Base-by-base conservation (phyloP, 1,140 invertebrate species). In the Cephus cinctus region DNA sequence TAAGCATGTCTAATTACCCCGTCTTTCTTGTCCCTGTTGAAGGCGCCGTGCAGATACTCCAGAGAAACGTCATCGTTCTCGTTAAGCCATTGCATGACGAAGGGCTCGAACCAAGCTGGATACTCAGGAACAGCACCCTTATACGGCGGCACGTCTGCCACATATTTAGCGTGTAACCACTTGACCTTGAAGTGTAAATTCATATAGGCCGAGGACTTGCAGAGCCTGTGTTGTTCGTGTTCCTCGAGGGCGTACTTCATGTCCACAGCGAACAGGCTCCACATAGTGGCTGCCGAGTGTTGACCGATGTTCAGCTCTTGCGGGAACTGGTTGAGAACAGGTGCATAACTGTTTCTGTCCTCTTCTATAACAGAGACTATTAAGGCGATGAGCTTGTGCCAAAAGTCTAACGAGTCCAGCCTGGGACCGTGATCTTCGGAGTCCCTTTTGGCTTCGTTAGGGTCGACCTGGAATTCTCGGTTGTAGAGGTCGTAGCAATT, bases 61-160 rank as follows among this genome's bases (percentile, higher is more conserved):
- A 99, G 81, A 1, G 96, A 99, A 3, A 98, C 96, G 63, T 98
- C 97, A 72, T 99, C 98, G 65, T 99, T 99, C 72, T 99, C 98
- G 75, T 99, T 99, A 3, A 99, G 81, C 98, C 98, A 99, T 74
- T 99, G 96, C 96, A 99, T 98, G 0, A 99, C 98, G 77, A 99
- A 99, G 2, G 97, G 96, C 69, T 99, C 96, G 76, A 99, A 99
- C 96, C 96, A 99, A 60, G 94, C 91, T 5, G 97, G 96, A 77
- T 99, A 99, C 72, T 98, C 87, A 2, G 87, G 87, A 50, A 98
- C 94, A 36, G 89, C 84, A 42, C 90, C 90, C 66, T 98, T 98
- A 71, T 96, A 97, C 6, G 94, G 92, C 54, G 96, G 95, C 50
- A 98, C 90, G 68, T 98, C 95, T 68, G 91, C 92, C n/a, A 99